These are phyloP conservation scores for Micoletzkya japonica DNA, from an alignment of 2,888 invertebrate genomes.

Conservation along the genomic window DNA sequence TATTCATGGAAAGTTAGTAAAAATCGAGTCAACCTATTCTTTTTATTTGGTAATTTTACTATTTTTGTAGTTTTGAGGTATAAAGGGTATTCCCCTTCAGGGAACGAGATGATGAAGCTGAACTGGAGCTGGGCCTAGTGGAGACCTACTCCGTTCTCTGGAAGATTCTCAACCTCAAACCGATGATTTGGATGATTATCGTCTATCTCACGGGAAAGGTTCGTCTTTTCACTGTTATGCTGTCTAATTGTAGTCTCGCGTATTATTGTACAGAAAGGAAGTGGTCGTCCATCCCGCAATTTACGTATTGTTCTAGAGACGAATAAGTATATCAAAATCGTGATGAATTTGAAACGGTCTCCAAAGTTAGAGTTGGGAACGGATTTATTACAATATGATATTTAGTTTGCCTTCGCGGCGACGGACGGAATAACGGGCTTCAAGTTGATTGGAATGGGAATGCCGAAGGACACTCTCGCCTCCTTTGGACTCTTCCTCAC, in stretches of 20 bases:
- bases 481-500: constrained; percentile 88
- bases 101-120: constrained; percentile 69
- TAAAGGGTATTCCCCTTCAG: not conserved
- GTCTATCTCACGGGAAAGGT: constrained; percentile 87
- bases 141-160: constrained; percentile 80
- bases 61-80: constrained; percentile 64
- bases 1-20: too few species aligned
- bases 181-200: constrained; percentile 78
- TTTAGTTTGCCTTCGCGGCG: constrained; percentile 87
- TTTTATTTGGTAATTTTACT: too few species aligned
- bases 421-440: constrained; percentile 91
- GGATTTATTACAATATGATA: too few species aligned
- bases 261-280: too few species aligned
- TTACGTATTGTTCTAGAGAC: too few species aligned
- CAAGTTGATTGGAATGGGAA: constrained; percentile 92
- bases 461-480: constrained; percentile 91
- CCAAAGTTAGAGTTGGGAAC: too few species aligned
- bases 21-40: too few species aligned
- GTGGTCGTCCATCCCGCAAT: too few species aligned
- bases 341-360: too few species aligned
- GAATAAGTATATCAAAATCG: too few species aligned
- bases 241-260: too few species aligned
- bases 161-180: constrained; percentile 80
- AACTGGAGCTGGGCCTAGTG: constrained; percentile 67
- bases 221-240: too few species aligned